These are phyloP conservation scores for Drosophila chauvacae DNA, from an alignment of 1,140 invertebrate genomes.

Conservation along the genomic window DNA sequence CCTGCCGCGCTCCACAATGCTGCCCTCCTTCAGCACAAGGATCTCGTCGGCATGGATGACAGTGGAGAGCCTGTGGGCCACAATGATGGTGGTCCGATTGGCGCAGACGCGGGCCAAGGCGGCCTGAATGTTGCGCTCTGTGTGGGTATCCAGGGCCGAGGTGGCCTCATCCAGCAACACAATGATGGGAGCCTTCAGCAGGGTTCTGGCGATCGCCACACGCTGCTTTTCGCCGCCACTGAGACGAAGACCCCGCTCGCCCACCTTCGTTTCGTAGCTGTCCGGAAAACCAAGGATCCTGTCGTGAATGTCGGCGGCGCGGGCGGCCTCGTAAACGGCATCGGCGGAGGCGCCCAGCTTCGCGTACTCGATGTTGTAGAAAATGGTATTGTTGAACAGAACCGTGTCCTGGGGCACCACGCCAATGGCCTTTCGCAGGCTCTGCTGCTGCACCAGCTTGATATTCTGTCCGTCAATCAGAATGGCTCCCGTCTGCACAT, in stretches of 20 bases:
- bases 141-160: constrained; percentile 93
- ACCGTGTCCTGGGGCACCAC: constrained; percentile 99
- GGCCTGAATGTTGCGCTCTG: constrained; percentile 93
- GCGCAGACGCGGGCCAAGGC: constrained; percentile 91
- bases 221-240: constrained; percentile 97
- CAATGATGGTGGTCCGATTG: constrained; percentile 95
- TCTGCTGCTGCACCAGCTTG: constrained; percentile 89
- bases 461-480: constrained; percentile 92
- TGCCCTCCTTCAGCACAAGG: constrained; percentile 94
- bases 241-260: constrained; percentile 91
- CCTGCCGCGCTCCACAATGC: constrained; percentile 95
- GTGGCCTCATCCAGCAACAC: constrained; percentile 96
- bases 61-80: constrained; percentile 96
- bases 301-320: constrained; percentile 97
- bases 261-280: constrained; percentile 93
- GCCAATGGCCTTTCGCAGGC: constrained; percentile 88
- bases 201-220: constrained; percentile 94
- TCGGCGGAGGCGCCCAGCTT: constrained; percentile 90
- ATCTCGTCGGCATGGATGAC: constrained; percentile 97
- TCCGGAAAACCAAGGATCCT: constrained; percentile 96
- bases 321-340: constrained; percentile 95
- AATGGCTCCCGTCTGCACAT: constrained; percentile 93
- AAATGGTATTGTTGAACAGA: constrained; percentile 97
- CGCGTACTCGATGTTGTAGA: constrained; percentile 98
- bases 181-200: constrained; percentile 94